Conservation (phyloP, 2,797 vertebrate genomes). For the Zalophus californianus region DNA sequence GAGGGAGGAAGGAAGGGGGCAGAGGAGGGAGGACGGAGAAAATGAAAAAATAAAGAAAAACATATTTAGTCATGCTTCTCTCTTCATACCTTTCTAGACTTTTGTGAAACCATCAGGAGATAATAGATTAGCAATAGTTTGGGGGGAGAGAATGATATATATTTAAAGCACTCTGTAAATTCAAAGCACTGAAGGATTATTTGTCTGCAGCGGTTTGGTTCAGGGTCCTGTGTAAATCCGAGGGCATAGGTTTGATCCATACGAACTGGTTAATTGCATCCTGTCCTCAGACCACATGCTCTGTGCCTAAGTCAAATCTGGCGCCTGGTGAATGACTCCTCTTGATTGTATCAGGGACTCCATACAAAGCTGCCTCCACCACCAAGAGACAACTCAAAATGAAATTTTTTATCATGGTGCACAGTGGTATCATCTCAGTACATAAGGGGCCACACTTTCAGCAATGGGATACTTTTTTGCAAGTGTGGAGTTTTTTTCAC, state of each 20-base stretch:
- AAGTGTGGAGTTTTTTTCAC: not conserved
- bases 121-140: not conserved
- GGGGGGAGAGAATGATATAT: not conserved
- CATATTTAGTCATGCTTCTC: not conserved
- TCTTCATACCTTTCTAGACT: not conserved
- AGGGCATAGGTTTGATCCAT: not conserved
- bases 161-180: not conserved
- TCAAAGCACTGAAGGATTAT: not conserved
- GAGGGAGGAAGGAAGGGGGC: not conserved
- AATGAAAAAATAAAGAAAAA: not conserved
- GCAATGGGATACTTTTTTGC: not conserved
- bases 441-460: not conserved
- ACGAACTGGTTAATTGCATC: not conserved
- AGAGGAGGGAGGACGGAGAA: not conserved
- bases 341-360: not conserved
- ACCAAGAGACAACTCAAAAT: not conserved
- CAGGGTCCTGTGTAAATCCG: not conserved
- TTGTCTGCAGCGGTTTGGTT: not conserved
- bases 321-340: not conserved
- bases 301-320: not conserved
- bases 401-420: not conserved
- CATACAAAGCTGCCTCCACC: not conserved
- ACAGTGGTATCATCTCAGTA: not conserved
- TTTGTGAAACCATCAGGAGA: not conserved
- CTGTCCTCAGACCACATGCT: constrained; percentile 8